Evolutionary conservation across 2,888 invertebrate genomes (phyloP), one percentile per base, ranked within the genome.

Genomic region (Trilocha varians): DNA sequence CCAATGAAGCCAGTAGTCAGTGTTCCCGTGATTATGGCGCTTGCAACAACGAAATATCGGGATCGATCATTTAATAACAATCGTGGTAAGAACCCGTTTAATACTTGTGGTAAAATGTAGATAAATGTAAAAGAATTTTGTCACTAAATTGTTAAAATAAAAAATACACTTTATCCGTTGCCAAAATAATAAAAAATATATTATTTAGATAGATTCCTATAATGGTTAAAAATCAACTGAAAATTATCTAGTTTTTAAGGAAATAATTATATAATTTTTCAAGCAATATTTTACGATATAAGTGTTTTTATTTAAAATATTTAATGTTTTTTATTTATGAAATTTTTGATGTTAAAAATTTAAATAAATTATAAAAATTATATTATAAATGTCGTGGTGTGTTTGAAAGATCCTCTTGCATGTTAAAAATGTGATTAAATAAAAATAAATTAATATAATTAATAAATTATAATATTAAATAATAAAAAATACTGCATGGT

Each of bases 391-490:
- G 65, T 61, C 65, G 62, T 59, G 62, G 55, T 60, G 55, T 55
- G 53, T 56, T 62, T 15, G 3, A 62, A 59, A 58, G 66, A 59
- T 65, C 56, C 48, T 53, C 44, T 53, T 53, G 67, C 76, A 79
- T 82, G 83, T 83, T 83, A 82, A 63, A 56, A 73, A 57, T 70
- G 78, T 72, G 83, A 25, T 25, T 25, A n/a, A n/a, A n/a, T 25
- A 25, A 25, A 25, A 25, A 25, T 25, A 25, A 25, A 9, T 11
- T 25, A 25, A 25, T 9, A 9, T 6, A 9, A 25, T 25, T 6
- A 9, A 25, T 25, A 9, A 5, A 9, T 11, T 25, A 25, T 25
- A 2, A 4, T 18, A 8, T 8, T 18, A 18, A 5, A 4, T 18
- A 18, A 18, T 18, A 18, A 2, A 1, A 3, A 5, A 4, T 6